Evolutionary conservation across 2,888 invertebrate genomes (phyloP), one percentile per base, ranked within the genome.

Genomic region (Melipona beecheii): DNA sequence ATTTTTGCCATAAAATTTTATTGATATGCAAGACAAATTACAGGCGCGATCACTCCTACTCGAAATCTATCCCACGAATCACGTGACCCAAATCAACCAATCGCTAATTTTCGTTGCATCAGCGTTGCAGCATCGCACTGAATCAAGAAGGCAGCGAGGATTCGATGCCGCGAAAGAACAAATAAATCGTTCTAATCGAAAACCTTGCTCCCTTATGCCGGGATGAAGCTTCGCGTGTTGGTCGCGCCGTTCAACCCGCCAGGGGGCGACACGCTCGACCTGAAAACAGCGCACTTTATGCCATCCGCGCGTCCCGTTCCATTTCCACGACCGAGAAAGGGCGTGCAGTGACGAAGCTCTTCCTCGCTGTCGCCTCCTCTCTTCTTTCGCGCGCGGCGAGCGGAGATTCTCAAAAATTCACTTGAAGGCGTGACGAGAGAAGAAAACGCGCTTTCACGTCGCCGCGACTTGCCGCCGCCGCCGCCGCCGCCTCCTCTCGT

Each of bases 381-480:
- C 31, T 9, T 50, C 21, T 21, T 27, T 19, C 21, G 19, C 17
- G 36, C 21, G n/a, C 6, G 36, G n/a, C 15, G 19, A 17, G 31
- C 9, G 43, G 31, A 56, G 52, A 68, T 72, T 72, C 50, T 31
- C 54, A 52, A 73, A 80, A 73, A 68, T 80, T 68, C 81, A 21
- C 60, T 31, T 11, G 21, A 49, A 60, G 43, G 60, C 52, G 65
- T 19, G 49, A 24, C 50, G 21, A 60, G 60, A 24, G 24, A 75
- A 80, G 79, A 75, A 82, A 84, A 88, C 84, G 62, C 82, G 83
- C 76, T 81, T 64, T 64, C 24, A 77, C 86, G 21, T 80, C 64
- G 21, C 15, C 54, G 65, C 68, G 31, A 56, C 36, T 43, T 50
- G 66, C 31, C 60, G 31, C 9, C 36, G 1, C 9, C 71, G 76